Conservation (phyloP, 2,797 vertebrate genomes). For the Glossophaga mutica region DNA sequence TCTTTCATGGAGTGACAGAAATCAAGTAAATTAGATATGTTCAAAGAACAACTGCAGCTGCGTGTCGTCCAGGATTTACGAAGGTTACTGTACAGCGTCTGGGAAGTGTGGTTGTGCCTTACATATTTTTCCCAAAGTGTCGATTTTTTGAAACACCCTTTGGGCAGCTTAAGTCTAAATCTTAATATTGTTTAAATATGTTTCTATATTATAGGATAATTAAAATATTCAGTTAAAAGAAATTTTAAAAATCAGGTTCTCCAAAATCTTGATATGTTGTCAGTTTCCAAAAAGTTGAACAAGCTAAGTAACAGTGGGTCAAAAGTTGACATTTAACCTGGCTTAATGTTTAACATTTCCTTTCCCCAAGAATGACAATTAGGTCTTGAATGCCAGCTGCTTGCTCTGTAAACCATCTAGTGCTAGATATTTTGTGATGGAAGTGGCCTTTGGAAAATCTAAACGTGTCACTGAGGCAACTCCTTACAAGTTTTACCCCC, state of each 20-base stretch:
- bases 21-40: background rate
- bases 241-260: background rate
- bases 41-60: background rate
- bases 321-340: background rate
- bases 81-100: background rate
- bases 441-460: background rate
- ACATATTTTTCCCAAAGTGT: background rate
- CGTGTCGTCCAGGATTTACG: background rate
- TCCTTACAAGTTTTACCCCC: background rate
- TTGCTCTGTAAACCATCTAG: background rate
- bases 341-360: background rate
- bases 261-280: background rate
- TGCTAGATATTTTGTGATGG: background rate
- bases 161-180: background rate
- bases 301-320: background rate
- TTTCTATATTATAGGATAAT: background rate
- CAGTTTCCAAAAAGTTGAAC: background rate
- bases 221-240: constrained; percentile 15
- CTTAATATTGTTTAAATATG: background rate
- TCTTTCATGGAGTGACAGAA: background rate
- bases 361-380: background rate
- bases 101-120: background rate
- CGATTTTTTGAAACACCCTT: constrained; percentile 30
- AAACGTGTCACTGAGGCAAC: background rate
- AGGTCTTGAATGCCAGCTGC: background rate